A percentile compares a stretch with the other conserved stretches of the same genome.
phyloP scores from a whole-genome alignment of 2,888 invertebrate genomes.

The Heterodera filipjevi region DNA sequence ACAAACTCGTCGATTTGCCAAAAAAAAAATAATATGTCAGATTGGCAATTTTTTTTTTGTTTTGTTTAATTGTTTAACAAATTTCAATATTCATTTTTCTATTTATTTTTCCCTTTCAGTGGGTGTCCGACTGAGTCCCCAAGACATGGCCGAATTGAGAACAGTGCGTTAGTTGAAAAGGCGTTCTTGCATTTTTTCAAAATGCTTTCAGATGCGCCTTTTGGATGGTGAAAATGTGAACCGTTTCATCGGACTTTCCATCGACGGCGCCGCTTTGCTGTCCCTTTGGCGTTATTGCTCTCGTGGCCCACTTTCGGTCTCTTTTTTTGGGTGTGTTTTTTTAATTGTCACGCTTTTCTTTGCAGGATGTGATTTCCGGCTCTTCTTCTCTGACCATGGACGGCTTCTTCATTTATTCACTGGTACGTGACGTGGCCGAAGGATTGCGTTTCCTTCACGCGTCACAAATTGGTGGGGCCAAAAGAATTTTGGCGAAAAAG shows the following conservation, averaged over 20 bases:
- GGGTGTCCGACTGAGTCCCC: neutral
- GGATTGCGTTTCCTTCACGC: conserved; percentile 30
- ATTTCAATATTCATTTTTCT: too few relatives aligned
- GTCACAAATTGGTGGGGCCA: conserved; percentile 9
- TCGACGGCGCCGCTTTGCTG: conserved; percentile 51
- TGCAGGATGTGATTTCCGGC: conserved; percentile 39
- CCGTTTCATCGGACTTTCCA: conserved; percentile 54
- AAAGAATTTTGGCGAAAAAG: neutral
- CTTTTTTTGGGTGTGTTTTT: neutral
- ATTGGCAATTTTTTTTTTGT: too few relatives aligned
- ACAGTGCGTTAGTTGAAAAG: neutral
- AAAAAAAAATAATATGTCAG: too few relatives aligned
- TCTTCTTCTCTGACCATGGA: conserved; percentile 47
- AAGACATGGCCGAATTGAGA: conserved; percentile 33
- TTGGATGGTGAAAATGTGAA: conserved; percentile 56
- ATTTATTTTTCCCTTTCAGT: neutral
- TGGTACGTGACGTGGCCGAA: conserved; percentile 55
- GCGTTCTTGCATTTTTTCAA: too few relatives aligned
- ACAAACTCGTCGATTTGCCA: too few relatives aligned
- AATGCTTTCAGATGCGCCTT: conserved; percentile 37
- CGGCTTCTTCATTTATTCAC: conserved; percentile 58
- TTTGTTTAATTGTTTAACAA: neutral
- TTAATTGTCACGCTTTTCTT: conserved; percentile 4
- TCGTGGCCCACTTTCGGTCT: conserved; percentile 30
- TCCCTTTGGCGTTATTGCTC: conserved; percentile 57